phyloP scores from a whole-genome alignment of 2,888 invertebrate species.

The Ennomos erosarius region DNA sequence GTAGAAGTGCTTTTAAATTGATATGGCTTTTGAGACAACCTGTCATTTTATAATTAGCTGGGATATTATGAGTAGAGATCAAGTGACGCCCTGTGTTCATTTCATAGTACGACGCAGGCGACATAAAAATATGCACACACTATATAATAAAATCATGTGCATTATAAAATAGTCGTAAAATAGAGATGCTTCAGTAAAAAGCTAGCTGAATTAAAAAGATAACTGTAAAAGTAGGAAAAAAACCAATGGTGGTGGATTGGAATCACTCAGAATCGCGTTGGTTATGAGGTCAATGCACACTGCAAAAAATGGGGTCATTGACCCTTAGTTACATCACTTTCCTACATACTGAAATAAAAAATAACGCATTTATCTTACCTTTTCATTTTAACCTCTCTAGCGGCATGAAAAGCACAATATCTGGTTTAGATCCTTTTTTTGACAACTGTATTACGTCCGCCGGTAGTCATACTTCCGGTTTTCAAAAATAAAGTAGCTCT shows the following conservation, averaged over 20 bases:
- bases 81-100: not conserved
- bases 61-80: slow-evolving; percentile 1
- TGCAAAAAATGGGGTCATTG: slow-evolving; percentile 74
- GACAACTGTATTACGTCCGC: too few species aligned
- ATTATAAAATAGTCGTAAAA: slow-evolving; percentile 8
- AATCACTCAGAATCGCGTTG: slow-evolving; percentile 60
- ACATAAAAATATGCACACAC: too few species aligned
- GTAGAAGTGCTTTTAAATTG: slow-evolving; percentile 10
- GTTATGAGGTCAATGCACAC: slow-evolving; percentile 75
- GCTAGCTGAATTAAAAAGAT: slow-evolving; percentile 38
- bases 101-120: not conserved
- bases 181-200: slow-evolving; percentile 23
- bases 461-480: too few species aligned
- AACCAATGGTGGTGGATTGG: slow-evolving; percentile 53
- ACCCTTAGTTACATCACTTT: slow-evolving; percentile 67
- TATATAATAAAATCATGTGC: too few species aligned
- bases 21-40: slow-evolving; percentile 17
- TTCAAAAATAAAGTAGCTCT: too few species aligned
- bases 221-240: slow-evolving; percentile 49
- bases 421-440: not conserved
- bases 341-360: slow-evolving; percentile 51
- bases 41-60: slow-evolving; percentile 27
- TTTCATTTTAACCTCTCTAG: slow-evolving; percentile 45
- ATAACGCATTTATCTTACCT: slow-evolving; percentile 46
- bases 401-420: slow-evolving; percentile 51